phyloP scores from a whole-genome alignment of 2,113 vertebrate species.

The Melanostigma gelatinosum region DNA sequence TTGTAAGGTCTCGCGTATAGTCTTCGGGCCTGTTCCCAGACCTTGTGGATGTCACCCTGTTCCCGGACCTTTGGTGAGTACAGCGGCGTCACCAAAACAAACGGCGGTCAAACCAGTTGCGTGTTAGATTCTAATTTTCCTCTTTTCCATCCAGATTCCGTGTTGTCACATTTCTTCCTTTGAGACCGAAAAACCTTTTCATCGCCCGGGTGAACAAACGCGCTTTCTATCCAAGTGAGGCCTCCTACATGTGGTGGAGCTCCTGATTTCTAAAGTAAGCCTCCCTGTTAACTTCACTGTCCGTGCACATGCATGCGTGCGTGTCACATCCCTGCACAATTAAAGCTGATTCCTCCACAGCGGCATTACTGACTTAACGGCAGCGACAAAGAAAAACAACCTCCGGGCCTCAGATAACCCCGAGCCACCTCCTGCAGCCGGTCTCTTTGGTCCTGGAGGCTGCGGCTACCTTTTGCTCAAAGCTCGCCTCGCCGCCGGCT shows the following conservation, averaged over 20 bases:
- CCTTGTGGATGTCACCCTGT: neutral
- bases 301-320: neutral
- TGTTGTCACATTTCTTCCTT: conserved; percentile 1
- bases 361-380: conserved; percentile 63
- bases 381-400: conserved; percentile 1
- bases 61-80: neutral
- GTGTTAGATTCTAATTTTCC: neutral
- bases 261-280: conserved; percentile 44
- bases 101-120: neutral
- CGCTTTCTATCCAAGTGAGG: conserved; percentile 4
- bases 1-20: neutral
- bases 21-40: neutral
- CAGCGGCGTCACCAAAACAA: neutral
- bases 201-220: conserved; percentile 2
- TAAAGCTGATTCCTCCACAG: conserved; percentile 72
- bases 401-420: conserved; percentile 70
- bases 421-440: conserved; percentile 60
- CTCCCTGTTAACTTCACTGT: conserved; percentile 11
- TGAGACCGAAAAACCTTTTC: neutral
- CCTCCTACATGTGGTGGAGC: conserved; percentile 31
- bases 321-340: conserved; percentile 50
- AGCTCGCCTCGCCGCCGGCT: conserved; percentile 32
- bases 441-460: conserved; percentile 28
- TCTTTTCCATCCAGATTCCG: neutral
- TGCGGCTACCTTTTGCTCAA: conserved; percentile 50